Evolutionary conservation across 2,797 vertebrate species (phyloP).

Genomic region (Mormyrus proboscirostris): DNA sequence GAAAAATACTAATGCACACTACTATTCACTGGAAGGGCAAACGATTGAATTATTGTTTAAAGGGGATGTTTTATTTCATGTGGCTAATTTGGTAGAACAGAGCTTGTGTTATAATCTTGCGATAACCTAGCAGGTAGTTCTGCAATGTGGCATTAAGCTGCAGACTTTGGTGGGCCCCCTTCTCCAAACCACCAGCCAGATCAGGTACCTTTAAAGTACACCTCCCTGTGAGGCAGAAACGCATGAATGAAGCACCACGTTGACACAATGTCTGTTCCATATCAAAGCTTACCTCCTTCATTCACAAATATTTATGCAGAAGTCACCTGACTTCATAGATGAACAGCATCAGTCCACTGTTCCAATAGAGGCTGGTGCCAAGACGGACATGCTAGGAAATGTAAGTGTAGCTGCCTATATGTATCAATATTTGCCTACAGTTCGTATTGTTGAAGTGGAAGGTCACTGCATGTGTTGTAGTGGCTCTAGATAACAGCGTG

Average conservation of each 20-base stretch:
- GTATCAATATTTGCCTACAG: constrained; percentile 41
- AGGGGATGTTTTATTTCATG: neutral
- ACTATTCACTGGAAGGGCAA: neutral
- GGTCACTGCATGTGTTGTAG: constrained; percentile 22
- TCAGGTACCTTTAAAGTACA: constrained; percentile 34
- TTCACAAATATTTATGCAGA: constrained; percentile 62
- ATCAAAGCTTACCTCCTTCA: constrained; percentile 48
- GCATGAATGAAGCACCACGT: constrained; percentile 54
- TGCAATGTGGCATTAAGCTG: neutral
- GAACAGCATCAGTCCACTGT: constrained; percentile 27
- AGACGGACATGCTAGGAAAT: constrained; percentile 38
- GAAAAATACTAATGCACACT: neutral
- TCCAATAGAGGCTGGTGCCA: constrained; percentile 48
- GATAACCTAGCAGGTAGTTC: neutral
- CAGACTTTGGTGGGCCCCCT: neutral
- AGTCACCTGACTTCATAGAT: constrained; percentile 52
- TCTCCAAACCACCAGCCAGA: neutral
- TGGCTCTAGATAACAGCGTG: constrained; percentile 31
- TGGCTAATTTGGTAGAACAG: neutral
- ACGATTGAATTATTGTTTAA: neutral
- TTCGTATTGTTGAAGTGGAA: constrained; percentile 30
- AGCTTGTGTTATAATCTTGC: neutral
- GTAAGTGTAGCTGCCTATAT: constrained; percentile 32
- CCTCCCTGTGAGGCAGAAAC: constrained; percentile 54
- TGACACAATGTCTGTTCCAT: constrained; percentile 32